Base-by-base conservation (phyloP, 1,140 invertebrate genomes). In the Chionoecetes opilio region DNA sequence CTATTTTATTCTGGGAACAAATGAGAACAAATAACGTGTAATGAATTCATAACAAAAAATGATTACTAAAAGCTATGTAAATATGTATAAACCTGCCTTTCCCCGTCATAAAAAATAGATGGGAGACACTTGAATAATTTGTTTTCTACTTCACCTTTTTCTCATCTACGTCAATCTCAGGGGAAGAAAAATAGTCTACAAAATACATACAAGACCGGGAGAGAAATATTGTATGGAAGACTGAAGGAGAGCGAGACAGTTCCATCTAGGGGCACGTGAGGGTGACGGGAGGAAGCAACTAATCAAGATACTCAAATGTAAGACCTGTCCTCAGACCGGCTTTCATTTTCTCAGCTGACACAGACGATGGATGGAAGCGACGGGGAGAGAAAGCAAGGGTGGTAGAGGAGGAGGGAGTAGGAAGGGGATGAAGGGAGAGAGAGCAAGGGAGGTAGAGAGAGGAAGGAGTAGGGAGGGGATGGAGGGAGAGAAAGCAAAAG, bases 331-430 rank as follows among this genome's bases (percentile, higher is more conserved):
- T 75, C 63, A n/a, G n/a, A 17, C 63, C 11, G 21, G 63, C 63
- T 75, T 75, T 75, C 63, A 75, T 75, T 75, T 75, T 75, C 63
- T 75, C 63, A 75, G 63, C 63, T 75, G 63, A 75, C 63, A 75
- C 63, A 21, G 63, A 75, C 63, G 63, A 75, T 75, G 63, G 63
- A 75, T 75, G 63, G 63, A 75, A 75, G 63, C 63, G 63, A 75
- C 63, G 63, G 63, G 63, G 3, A 75, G n/a, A 75, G 63, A 75
- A 75, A 26, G 63, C n/a, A n/a, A 75, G 26, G 63, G 63, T 5
- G n/a, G 63, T 75, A 75, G 63, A 53, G 63, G n/a, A 75, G 26
- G 41, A 46, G 41, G 5, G 41, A 46, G 41, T 5, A 14, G 41
- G n/a, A n/a, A 26, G 8, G 11, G n/a, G 63, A 21, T 6, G n/a